Conservation (phyloP, 1,140 invertebrate genomes). For the Orius laevigatus region DNA sequence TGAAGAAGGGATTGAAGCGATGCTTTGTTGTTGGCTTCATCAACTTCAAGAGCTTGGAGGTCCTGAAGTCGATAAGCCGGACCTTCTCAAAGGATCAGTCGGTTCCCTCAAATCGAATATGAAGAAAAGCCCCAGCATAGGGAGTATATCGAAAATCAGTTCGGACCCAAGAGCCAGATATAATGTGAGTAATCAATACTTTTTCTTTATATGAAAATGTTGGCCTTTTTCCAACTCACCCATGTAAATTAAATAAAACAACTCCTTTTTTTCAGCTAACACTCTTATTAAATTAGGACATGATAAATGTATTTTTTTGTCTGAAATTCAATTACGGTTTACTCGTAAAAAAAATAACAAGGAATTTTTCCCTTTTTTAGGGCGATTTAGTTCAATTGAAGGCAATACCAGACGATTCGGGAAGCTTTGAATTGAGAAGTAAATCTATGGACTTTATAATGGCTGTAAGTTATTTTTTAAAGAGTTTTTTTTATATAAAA, state of each 20-base stretch:
- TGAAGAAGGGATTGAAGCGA: constrained; percentile 63
- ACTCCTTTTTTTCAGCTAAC: background rate
- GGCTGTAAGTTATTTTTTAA: constrained; percentile 40
- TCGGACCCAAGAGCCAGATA: constrained; percentile 56
- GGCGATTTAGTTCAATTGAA: constrained; percentile 77
- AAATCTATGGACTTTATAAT: constrained; percentile 66
- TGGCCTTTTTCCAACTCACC: too few relatives aligned
- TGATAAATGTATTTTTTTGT: too few relatives aligned
- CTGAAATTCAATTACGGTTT: too few relatives aligned
- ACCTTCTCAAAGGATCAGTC: constrained; percentile 57
- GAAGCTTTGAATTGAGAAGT: constrained; percentile 51
- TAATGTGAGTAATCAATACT: constrained; percentile 41
- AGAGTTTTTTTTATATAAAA: background rate
- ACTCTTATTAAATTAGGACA: too few relatives aligned
- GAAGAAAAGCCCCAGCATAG: constrained; percentile 29
- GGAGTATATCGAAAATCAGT: constrained; percentile 45
- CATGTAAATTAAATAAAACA: background rate
- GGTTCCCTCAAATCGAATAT: constrained; percentile 40
- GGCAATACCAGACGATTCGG: constrained; percentile 37
- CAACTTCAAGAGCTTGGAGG: constrained; percentile 62
- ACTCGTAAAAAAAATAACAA: too few relatives aligned
- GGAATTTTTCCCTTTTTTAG: too few relatives aligned
- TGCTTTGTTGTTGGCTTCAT: constrained; percentile 64
- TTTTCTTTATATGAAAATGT: background rate
- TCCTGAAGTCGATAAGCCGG: constrained; percentile 63